Conservation (phyloP, 1,140 invertebrate genomes). For the Meloidogyne floridensis region DNA sequence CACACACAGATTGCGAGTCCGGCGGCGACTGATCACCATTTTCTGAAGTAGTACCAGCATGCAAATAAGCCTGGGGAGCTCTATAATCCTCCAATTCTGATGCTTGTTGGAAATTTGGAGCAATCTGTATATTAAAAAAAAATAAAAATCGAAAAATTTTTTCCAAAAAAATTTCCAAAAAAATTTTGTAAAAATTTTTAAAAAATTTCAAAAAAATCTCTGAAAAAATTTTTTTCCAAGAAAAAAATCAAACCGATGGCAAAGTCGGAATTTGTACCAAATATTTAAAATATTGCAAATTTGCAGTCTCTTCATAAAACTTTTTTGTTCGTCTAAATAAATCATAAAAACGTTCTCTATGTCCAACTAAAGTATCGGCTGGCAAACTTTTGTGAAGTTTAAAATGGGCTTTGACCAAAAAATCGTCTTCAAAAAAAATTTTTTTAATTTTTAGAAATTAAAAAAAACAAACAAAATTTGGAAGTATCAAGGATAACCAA, state of each 20-base stretch:
- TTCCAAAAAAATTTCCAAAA: slow-evolving; percentile 1
- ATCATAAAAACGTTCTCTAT: slow-evolving; percentile 84
- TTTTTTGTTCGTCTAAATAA: slow-evolving; percentile 85
- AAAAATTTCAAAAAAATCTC: neutral
- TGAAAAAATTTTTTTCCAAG: slow-evolving; percentile 28
- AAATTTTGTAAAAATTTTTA: slow-evolving; percentile 28
- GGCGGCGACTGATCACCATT: slow-evolving; percentile 72
- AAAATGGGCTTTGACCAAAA: slow-evolving; percentile 91
- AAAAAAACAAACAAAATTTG: slow-evolving; percentile 73
- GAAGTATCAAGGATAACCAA: slow-evolving; percentile 94
- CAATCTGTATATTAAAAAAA: slow-evolving; percentile 71
- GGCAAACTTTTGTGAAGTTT: slow-evolving; percentile 87
- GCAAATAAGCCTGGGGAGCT: slow-evolving; percentile 87
- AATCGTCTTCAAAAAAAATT: slow-evolving; percentile 76
- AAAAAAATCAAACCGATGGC: slow-evolving; percentile 75
- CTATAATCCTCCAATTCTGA: slow-evolving; percentile 88
- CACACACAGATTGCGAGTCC: slow-evolving; percentile 64
- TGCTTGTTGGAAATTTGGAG: slow-evolving; percentile 91
- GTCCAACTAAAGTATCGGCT: slow-evolving; percentile 84
- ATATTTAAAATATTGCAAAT: slow-evolving; percentile 94
- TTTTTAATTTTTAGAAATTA: neutral
- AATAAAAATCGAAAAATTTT: slow-evolving; percentile 56
- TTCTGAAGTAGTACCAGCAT: slow-evolving; percentile 71
- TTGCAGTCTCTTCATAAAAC: slow-evolving; percentile 89
- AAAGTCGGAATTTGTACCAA: slow-evolving; percentile 88